A percentile compares a stretch with the other conserved stretches of the same genome.
These are phyloP conservation scores for Schizaphis graminum DNA, from an alignment of 2,888 invertebrate genomes.

Conservation along the genomic window DNA sequence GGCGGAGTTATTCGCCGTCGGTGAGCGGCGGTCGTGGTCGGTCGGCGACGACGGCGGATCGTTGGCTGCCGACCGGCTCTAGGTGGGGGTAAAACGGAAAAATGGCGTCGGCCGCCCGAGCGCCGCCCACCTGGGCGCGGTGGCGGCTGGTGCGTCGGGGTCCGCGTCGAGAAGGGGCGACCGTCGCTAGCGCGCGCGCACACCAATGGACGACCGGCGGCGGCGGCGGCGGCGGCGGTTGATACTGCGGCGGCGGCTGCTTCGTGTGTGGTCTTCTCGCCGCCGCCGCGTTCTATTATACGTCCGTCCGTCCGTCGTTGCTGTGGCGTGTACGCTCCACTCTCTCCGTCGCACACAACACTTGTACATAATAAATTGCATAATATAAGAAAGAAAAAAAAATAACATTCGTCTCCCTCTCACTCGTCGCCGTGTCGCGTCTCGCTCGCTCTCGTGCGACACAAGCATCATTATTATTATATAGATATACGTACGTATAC, in stretches of 20 bases:
- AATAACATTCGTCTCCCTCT: neutral
- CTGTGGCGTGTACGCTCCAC: neutral
- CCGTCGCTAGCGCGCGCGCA: neutral
- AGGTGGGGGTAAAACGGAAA: slow-evolving; percentile 7
- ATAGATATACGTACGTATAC: neutral
- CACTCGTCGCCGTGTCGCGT: neutral
- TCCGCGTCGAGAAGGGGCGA: neutral
- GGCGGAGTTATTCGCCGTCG: neutral
- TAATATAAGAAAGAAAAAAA: slow-evolving; percentile 34
- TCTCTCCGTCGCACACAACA: slow-evolving; percentile 41
- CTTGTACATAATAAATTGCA: slow-evolving; percentile 52
- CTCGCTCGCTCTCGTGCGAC: neutral
- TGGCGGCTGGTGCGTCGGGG: neutral
- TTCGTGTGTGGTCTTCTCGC: slow-evolving; percentile 39
- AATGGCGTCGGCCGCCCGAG: slow-evolving; percentile 38
- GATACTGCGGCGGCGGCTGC: neutral
- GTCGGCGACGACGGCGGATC: slow-evolving; percentile 6
- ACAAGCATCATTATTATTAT: neutral
- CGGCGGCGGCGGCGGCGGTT: neutral
- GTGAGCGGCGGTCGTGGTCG: slow-evolving; percentile 16
- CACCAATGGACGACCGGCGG: slow-evolving; percentile 38
- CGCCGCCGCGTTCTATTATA: slow-evolving; percentile 47
- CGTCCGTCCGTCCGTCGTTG: neutral
- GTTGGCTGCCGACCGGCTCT: neutral
- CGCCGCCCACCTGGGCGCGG: slow-evolving; percentile 25